phyloP scores from a whole-genome alignment of 2,888 invertebrate genomes.

The Lepidocyrtoides sp. region DNA sequence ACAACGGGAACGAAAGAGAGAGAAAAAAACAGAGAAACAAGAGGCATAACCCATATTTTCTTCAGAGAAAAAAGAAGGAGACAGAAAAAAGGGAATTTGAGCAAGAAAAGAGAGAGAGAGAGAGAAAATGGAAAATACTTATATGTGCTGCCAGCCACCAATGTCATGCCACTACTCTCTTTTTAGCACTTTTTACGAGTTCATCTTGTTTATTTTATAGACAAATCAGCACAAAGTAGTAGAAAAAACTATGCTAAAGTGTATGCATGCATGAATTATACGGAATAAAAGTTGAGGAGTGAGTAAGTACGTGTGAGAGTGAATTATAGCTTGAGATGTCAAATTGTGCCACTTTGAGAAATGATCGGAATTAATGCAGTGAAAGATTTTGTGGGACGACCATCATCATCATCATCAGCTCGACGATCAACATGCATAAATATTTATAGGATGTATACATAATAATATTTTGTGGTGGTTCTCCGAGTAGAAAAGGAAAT shows the following conservation, averaged over 20 bases:
- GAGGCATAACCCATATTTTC: slow-evolving; percentile 51
- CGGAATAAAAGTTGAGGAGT: slow-evolving; percentile 23
- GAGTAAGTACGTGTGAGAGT: slow-evolving; percentile 70
- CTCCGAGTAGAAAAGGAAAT: slow-evolving; percentile 16
- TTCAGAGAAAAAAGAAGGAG: slow-evolving; percentile 7
- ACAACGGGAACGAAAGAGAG: not conserved
- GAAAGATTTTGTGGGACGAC: slow-evolving; percentile 65
- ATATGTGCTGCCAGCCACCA: too few species aligned
- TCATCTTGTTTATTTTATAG: slow-evolving; percentile 62
- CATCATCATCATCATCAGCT: slow-evolving; percentile 28
- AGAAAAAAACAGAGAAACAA: not conserved
- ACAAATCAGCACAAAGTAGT: slow-evolving; percentile 41
- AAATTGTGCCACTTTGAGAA: slow-evolving; percentile 79
- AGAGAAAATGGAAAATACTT: not conserved
- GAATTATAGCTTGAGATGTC: slow-evolving; percentile 71
- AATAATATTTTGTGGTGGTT: not conserved
- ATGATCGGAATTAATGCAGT: slow-evolving; percentile 79
- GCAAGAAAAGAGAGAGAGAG: not conserved
- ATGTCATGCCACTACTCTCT: not conserved
- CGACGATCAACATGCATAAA: slow-evolving; percentile 38
- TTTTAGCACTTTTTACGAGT: slow-evolving; percentile 1
- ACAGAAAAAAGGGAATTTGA: slow-evolving; percentile 12
- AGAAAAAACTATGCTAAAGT: not conserved
- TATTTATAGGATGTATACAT: slow-evolving; percentile 56
- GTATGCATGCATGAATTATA: not conserved